A percentile compares a stretch with the other conserved stretches of the same genome.
Conservation (phyloP, 2,113 vertebrate species). For the Phyllostomus hastatus region DNA sequence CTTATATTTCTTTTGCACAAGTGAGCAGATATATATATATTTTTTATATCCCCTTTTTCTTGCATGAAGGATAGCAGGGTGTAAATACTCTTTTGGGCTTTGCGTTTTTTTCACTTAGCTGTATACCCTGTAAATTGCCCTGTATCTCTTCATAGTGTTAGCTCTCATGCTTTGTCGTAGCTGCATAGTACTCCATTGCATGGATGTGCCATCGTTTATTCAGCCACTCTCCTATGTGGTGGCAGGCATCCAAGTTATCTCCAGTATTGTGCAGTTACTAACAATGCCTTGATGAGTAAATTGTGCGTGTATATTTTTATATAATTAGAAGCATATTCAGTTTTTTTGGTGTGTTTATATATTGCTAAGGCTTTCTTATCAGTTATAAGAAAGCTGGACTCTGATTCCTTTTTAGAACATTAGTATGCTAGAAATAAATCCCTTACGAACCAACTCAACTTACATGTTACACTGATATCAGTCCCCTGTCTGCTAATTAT, state of each 20-base stretch:
- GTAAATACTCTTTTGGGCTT: not conserved
- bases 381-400: not conserved
- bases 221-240: not conserved
- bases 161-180: not conserved
- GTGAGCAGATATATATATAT: not conserved
- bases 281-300: not conserved
- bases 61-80: not conserved
- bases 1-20: not conserved
- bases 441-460: not conserved
- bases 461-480: not conserved
- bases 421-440: not conserved
- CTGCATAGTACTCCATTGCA: not conserved
- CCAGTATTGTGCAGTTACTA: not conserved
- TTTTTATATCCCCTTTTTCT: not conserved
- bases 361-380: not conserved
- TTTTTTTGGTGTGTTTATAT: not conserved
- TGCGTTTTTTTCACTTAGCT: not conserved
- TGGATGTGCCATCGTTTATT: not conserved
- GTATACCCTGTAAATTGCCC: not conserved
- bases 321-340: not conserved
- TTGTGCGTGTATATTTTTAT: not conserved
- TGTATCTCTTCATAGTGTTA: not conserved
- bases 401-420: constrained; percentile 7
- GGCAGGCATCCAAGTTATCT: not conserved
- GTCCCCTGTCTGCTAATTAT: not conserved